Percentiles rank a stretch among this genome's conserved stretches.
Conservation (phyloP, 1,140 invertebrate species). For the Drosophila guanche region DNA sequence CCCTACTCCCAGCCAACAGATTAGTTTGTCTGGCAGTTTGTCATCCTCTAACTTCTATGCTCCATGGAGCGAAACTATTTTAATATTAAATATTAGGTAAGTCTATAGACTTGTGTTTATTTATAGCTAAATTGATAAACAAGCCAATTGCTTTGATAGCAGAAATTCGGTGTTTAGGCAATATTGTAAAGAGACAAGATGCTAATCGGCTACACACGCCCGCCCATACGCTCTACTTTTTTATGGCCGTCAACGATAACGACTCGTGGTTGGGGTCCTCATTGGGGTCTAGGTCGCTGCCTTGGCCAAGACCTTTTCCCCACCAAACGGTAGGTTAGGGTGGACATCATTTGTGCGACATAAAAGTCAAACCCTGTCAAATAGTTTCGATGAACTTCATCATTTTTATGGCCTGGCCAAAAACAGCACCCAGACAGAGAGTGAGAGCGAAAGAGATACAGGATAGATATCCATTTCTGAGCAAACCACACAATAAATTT, state of each 20-base stretch:
- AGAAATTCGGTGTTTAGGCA: constrained; percentile 14
- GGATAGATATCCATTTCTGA: constrained; percentile 32
- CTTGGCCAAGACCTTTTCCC: constrained; percentile 37
- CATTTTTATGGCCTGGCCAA: constrained; percentile 56
- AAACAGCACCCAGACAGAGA: constrained; percentile 7
- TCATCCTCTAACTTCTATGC: too few relatives aligned
- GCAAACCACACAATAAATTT: constrained; percentile 73
- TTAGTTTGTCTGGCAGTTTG: too few relatives aligned
- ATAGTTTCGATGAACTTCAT: constrained; percentile 79
- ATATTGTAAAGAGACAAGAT: constrained; percentile 47
- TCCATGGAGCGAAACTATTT: too few relatives aligned
- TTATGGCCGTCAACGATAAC: constrained; percentile 44
- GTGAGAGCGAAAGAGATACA: constrained; percentile 21
- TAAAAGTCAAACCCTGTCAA: constrained; percentile 69
- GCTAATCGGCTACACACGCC: constrained; percentile 48
- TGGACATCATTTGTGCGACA: constrained; percentile 55
- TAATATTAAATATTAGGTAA: too few relatives aligned
- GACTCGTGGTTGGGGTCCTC: not conserved
- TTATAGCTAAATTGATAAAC: not conserved
- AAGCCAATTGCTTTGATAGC: not conserved
- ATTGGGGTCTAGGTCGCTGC: not conserved
- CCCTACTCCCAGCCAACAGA: too few relatives aligned
- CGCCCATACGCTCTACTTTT: constrained; percentile 28
- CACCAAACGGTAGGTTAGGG: constrained; percentile 29
- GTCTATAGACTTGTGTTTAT: not conserved